Base-by-base conservation (phyloP, 2,797 vertebrate species). In the Notoglanidium macrostoma region DNA sequence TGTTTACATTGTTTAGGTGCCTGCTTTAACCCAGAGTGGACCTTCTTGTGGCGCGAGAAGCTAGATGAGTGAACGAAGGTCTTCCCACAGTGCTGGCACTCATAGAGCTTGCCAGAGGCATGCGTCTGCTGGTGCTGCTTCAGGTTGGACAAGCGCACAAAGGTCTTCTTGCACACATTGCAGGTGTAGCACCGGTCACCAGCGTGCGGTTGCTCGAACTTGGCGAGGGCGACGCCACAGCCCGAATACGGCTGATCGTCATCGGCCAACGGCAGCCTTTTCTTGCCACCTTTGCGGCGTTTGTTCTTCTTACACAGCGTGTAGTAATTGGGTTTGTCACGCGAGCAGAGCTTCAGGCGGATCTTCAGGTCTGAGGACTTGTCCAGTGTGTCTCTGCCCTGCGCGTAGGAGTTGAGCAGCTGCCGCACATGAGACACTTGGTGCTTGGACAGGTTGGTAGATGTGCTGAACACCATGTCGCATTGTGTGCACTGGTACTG, bases 321-420 rank as follows among this genome's bases (percentile, higher is more conserved):
- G 93, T 96, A 96, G 90, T 94, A 95, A 91, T 95, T 96, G 90
- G 95, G 95, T 70, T 96, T 96, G 90, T 95, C 94, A 0, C 94
- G 92, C 40, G 95, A 96, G 88, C 95, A 96, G 80, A 96, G 93
- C 92, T 96, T 96, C n/a, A 96, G 93, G 35, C 95, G 94, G 87
- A 96, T 96, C 93, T 96, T 96, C n/a, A 96, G 93, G 93, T 96
- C 95, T 0, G 95, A 96, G 0, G 95, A 95, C 91, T 95, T 94
- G 2, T 88, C 91, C 10, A 96, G 87, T 85, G 94, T 92, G 90
- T 95, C 95, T 84, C 94, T 95, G n/a, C 93, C 94, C 0, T 95
- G 93, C 0, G 95, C 93, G 88, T 95, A 95, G 85, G 91, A 94
- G 92, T 94, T 94, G 86, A 96, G 94, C 86, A 96, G 94, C 90